Percentiles rank a stretch among this genome's conserved stretches.
Conservation (phyloP, 2,113 vertebrate species). For the Seriola aureovittata region DNA sequence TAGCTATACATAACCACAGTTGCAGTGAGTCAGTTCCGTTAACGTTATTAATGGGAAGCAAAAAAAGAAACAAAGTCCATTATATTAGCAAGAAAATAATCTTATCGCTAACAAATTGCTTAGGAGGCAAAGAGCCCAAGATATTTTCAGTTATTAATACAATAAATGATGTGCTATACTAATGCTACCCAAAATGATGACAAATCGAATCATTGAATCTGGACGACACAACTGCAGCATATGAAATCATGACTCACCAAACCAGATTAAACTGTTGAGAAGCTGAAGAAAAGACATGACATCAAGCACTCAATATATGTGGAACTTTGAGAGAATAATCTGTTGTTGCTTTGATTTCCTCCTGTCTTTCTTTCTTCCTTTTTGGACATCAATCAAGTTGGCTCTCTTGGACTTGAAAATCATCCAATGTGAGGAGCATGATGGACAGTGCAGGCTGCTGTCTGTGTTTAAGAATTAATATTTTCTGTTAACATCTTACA, state of each 20-base stretch:
- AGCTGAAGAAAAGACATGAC: not conserved
- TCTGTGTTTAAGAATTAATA: not conserved
- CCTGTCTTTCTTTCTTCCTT: not conserved
- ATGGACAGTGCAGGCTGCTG: not conserved
- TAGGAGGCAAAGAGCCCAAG: conserved; percentile 2
- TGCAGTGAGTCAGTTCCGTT: conserved; percentile 14
- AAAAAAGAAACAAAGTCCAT: conserved; percentile 10
- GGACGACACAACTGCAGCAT: not conserved
- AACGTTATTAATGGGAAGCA: not conserved
- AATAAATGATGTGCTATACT: conserved; percentile 41
- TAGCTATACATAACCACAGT: not conserved
- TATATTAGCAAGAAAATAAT: conserved; percentile 29
- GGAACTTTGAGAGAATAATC: not conserved
- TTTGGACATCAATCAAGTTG: not conserved
- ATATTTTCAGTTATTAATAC: conserved; percentile 28
- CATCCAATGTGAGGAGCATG: not conserved
- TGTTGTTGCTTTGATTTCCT: not conserved
- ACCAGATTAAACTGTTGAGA: not conserved
- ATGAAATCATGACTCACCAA: not conserved
- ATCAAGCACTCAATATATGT: not conserved
- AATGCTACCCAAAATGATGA: not conserved
- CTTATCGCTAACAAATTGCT: conserved; percentile 21
- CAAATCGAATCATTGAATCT: conserved; percentile 20
- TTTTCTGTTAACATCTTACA: not conserved
- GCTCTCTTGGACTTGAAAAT: not conserved